Conservation (phyloP, 2,797 vertebrate genomes). For the Ciconia nigra region DNA sequence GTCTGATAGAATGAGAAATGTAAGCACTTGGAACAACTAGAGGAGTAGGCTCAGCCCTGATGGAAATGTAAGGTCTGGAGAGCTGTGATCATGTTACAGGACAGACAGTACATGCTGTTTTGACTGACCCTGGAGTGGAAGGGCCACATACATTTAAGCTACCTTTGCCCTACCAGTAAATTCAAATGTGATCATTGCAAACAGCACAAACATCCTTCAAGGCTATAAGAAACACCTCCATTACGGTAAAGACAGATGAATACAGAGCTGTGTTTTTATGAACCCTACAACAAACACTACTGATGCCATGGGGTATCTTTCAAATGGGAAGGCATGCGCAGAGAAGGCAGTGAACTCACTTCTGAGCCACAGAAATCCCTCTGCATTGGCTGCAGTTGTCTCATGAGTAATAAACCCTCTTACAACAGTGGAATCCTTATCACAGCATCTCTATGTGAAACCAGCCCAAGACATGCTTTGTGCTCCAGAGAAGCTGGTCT, state of each 20-base stretch:
- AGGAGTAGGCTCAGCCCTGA: neutral
- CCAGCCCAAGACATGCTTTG: neutral
- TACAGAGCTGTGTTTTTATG: neutral
- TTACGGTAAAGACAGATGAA: neutral
- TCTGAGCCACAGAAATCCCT: neutral
- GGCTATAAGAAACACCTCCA: neutral
- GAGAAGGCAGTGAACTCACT: neutral
- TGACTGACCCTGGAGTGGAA: neutral
- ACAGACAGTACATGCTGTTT: neutral
- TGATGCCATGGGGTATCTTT: neutral
- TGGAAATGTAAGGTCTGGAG: constrained; percentile 9
- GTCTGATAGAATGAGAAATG: neutral
- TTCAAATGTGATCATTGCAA: neutral
- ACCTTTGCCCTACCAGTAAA: neutral
- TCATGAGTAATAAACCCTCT: neutral
- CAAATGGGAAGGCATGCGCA: neutral
- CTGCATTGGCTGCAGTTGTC: neutral
- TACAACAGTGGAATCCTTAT: neutral
- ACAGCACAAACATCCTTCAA: neutral
- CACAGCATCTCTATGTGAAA: neutral
- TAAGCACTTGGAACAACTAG: neutral
- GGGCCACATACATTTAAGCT: neutral
- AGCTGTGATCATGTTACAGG: neutral
- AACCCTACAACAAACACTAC: neutral
- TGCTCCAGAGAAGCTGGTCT: neutral